A percentile compares a stretch with the other conserved stretches of the same genome.
phyloP scores from a whole-genome alignment of 2,113 vertebrate genomes.

The Baryphthengus martii region DNA sequence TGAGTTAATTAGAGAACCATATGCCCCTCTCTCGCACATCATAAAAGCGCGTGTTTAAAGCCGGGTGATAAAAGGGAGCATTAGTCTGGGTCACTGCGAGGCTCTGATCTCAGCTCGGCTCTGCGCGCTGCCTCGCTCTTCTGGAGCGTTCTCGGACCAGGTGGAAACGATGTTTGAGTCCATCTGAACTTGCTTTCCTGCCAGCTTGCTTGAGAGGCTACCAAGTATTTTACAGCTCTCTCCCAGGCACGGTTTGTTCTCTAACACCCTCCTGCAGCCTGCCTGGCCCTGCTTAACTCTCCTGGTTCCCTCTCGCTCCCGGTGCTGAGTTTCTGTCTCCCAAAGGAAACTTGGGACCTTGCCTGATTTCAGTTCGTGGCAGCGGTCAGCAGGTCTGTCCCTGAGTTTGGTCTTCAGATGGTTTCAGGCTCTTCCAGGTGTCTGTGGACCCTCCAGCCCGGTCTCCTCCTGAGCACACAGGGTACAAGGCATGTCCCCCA shows the following conservation, averaged over 20 bases:
- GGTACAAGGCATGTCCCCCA: fast-evolving
- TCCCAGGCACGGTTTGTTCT: constrained; percentile 26
- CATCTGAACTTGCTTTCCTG: neutral
- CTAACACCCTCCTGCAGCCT: neutral
- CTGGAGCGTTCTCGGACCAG: constrained; percentile 9
- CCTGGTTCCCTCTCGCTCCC: neutral
- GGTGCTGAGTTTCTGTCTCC: neutral
- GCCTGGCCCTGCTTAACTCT: neutral
- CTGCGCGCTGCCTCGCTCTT: neutral
- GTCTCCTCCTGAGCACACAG: fast-evolving
- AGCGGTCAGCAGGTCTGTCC: neutral
- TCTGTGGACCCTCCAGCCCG: neutral
- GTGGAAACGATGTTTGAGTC: constrained; percentile 35
- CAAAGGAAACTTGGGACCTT: neutral
- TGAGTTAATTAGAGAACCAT: constrained; percentile 55
- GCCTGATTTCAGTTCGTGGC: fast-evolving
- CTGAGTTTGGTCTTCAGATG: neutral
- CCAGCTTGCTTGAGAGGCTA: constrained; percentile 32
- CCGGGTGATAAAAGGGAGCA: constrained; percentile 38
- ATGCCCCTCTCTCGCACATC: constrained; percentile 56
- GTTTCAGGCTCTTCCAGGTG: neutral
- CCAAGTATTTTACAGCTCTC: constrained; percentile 15
- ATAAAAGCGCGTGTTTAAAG: constrained; percentile 45
- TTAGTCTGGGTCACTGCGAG: neutral
- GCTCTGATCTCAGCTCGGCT: neutral